Conservation (phyloP, 2,113 vertebrate genomes). For the Empidonax traillii region DNA sequence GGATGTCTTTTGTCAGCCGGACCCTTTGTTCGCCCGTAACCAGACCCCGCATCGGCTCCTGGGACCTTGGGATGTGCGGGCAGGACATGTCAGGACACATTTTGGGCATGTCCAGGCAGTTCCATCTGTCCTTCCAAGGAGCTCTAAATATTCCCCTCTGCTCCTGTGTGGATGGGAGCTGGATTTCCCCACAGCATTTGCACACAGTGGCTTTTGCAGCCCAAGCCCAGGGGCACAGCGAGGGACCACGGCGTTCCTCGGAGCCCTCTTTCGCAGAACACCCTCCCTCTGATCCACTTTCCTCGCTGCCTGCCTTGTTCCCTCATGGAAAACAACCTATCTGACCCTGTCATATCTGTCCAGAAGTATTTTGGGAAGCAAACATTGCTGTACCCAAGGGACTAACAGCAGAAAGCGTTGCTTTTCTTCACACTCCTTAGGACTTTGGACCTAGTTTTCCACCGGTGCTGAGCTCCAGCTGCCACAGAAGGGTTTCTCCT, state of each 20-base stretch:
- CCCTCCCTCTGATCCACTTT: background rate
- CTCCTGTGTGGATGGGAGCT: background rate
- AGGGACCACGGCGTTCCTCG: background rate
- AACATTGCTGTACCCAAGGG: background rate
- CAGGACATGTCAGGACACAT: background rate
- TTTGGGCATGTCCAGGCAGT: background rate
- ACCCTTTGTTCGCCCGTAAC: background rate
- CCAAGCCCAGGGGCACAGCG: background rate
- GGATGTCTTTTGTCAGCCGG: background rate
- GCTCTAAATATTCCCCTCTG: background rate
- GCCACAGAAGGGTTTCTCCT: background rate
- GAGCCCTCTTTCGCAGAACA: background rate
- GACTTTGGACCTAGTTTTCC: background rate
- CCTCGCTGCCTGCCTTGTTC: background rate
- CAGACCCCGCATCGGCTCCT: background rate
- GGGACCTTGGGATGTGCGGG: background rate
- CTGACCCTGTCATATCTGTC: background rate
- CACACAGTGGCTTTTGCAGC: background rate
- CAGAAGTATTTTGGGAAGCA: background rate
- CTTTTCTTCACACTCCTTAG: background rate
- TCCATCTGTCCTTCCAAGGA: background rate
- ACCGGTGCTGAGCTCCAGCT: background rate
- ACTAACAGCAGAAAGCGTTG: background rate
- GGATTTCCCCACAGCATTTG: background rate
- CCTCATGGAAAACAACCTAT: background rate